A percentile compares a stretch with the other conserved stretches of the same genome.
Evolutionary conservation across 2,113 vertebrate genomes (phyloP).

Genomic region (Oxyura jamaicensis): DNA sequence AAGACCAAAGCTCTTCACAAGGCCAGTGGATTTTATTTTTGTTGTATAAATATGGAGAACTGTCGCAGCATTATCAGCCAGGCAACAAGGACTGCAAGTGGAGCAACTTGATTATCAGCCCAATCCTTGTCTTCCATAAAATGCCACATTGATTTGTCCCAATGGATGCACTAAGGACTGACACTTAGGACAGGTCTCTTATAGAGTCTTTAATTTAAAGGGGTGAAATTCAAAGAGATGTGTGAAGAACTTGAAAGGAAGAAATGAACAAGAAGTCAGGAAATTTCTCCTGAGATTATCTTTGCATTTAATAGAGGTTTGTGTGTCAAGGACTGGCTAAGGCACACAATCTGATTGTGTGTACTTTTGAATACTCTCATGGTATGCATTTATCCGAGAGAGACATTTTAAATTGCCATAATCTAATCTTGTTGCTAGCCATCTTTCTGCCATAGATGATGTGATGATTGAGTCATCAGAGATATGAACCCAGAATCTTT

Average conservation of each 20-base stretch:
- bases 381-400: neutral
- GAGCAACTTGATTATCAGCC: neutral
- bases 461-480: constrained; percentile 14
- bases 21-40: neutral
- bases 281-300: neutral
- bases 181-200: neutral
- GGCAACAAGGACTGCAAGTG: neutral
- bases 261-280: neutral
- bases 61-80: neutral
- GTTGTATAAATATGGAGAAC: neutral
- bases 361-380: constrained; percentile 16
- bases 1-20: neutral
- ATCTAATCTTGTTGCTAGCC: constrained; percentile 38
- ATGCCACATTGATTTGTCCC: neutral
- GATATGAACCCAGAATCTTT: neutral
- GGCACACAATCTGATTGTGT: constrained; percentile 31
- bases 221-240: neutral
- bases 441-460: constrained; percentile 11
- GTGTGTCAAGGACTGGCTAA: neutral
- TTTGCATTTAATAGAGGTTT: neutral
- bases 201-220: neutral
- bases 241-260: neutral
- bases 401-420: constrained; percentile 11
- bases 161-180: neutral
- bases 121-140: neutral